Conservation (phyloP, 2,113 vertebrate genomes). For the Sminthopsis crassicaudata region DNA sequence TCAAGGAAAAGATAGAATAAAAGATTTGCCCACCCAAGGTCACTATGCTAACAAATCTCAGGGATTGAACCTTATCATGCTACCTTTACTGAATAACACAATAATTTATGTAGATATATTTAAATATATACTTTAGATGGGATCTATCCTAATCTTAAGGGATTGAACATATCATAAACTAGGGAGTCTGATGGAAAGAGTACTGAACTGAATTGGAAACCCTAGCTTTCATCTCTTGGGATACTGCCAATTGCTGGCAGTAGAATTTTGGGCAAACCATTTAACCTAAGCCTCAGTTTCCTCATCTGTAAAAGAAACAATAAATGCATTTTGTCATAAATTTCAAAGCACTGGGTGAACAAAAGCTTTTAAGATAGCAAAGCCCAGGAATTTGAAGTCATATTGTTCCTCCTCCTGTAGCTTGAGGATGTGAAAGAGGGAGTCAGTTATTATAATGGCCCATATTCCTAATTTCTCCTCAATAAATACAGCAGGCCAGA, state of each 20-base stretch:
- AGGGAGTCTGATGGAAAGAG: neutral
- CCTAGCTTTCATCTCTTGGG: neutral
- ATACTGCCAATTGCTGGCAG: neutral
- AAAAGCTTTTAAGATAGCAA: neutral
- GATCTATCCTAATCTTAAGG: neutral
- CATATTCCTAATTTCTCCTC: neutral
- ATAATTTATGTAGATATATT: neutral
- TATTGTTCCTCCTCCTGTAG: neutral
- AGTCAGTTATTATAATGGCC: neutral
- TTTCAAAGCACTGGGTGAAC: neutral
- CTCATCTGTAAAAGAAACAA: neutral
- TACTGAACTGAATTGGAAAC: neutral
- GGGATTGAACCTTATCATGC: neutral
- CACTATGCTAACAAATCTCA: neutral
- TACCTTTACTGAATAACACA: neutral
- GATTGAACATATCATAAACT: neutral
- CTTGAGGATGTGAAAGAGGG: neutral
- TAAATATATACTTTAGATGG: neutral
- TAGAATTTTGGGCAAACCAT: neutral
- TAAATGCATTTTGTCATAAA: neutral
- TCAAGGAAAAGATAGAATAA: neutral
- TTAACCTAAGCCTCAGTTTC: neutral
- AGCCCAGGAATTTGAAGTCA: neutral
- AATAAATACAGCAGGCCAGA: slow-evolving; percentile 68
- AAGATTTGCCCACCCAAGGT: neutral